A percentile compares a stretch with the other conserved stretches of the same genome.
These are phyloP conservation scores for Pandion haliaetus DNA, from an alignment of 2,113 vertebrate species.

Conservation along the genomic window DNA sequence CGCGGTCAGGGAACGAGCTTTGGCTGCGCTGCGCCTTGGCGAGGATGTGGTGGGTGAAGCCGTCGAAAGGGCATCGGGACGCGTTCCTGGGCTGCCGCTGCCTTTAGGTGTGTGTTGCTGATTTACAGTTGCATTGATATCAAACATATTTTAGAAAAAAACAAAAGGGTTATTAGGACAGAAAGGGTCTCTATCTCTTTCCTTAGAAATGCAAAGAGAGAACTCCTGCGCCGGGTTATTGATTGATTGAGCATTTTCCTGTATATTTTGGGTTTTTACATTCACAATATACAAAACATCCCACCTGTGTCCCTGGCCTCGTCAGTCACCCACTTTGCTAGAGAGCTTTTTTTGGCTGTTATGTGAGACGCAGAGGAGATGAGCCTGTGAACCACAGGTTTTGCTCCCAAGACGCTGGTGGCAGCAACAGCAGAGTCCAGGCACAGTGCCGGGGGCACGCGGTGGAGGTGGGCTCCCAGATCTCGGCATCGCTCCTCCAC, in stretches of 20 bases:
- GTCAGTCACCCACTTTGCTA: accelerated
- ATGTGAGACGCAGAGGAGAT: not conserved
- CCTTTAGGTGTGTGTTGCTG: not conserved
- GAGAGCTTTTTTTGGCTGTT: not conserved
- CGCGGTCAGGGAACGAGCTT: accelerated
- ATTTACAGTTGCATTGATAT: no score
- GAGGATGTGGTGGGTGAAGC: not conserved
- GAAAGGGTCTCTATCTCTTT: no score
- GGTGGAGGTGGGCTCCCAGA: not conserved
- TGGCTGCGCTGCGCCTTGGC: not conserved
- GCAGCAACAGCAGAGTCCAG: not conserved
- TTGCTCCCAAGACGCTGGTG: not conserved
- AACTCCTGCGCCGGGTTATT: not conserved
- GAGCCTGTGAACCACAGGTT: not conserved
- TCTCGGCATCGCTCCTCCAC: not conserved
- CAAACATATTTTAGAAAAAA: not conserved
- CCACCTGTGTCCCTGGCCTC: not conserved
- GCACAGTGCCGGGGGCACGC: accelerated
- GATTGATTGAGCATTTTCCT: not conserved
- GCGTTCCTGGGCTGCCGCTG: not conserved
- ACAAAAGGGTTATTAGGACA: not conserved
- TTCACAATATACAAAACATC: not conserved
- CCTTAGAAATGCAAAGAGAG: not conserved
- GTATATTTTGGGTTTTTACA: not conserved
- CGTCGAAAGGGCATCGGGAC: not conserved